Evolutionary conservation across 2,888 invertebrate species (phyloP), one percentile per base, ranked within the genome.

Genomic region (Xestia c-nigrum): DNA sequence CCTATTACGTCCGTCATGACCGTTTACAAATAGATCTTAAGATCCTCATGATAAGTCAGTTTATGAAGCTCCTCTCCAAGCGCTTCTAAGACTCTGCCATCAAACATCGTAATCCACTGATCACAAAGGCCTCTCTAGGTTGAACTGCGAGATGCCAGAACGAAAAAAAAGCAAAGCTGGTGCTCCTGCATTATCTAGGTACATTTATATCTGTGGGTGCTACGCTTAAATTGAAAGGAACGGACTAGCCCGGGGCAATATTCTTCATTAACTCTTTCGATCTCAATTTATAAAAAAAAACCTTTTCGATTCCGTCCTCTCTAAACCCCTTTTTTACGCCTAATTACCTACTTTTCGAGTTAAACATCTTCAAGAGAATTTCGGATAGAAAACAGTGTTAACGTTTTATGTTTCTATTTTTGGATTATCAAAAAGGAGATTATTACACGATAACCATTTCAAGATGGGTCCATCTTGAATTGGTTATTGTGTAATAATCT

Each of bases 241-340:
- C 90, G 90, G 88, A 88, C 85, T 89, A 82, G 93, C 96, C 91
- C 71, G 80, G 43, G 92, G 96, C 93, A 81, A 89, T 89, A 91
- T 91, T 93, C 91, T 92, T 94, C 93, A 94, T 95, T 93, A 95
- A 94, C 91, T 94, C 92, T 92, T 94, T 93, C 92, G 87, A 93
- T 94, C 93, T 90, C 90, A 91, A 91, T 90, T 88, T 89, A n/a
- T n/a, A n/a, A 40, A 50, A 74, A 89, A 92, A 93, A 93, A 90
- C 88, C 86, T 88, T 92, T 91, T 83, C 85, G 80, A 87, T 90
- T 89, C 81, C 77, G 71, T 43, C 21, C 40, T 65, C 9, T 55
- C 38, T 50, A 70, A 76, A 63, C 55, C 65, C 63, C 7, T 64
- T 74, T 68, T 80, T 72, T n/a, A 64, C 50, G 38, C 63, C 12